Base-by-base conservation (phyloP, 2,888 invertebrate genomes). In the Seira musarum region DNA sequence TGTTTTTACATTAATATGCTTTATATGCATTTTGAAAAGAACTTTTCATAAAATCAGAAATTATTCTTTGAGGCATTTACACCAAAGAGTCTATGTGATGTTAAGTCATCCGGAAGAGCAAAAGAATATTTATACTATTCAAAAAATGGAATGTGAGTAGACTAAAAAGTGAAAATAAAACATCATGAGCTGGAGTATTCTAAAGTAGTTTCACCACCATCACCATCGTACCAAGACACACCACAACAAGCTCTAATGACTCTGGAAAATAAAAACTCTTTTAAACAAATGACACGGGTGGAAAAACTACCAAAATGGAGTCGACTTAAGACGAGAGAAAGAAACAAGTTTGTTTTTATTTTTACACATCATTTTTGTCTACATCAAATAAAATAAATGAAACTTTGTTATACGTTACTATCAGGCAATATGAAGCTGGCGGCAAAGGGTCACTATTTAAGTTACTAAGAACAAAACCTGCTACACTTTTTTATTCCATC, bases 341-440 rank as follows among this genome's bases (percentile, higher is more conserved):
- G 21, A 65, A 63, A n/a, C 40, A 46, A 24, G 46, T 71, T 64
- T 76, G 22, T 30, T n/a, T 25, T 25, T 53, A 35, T 53, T 53
- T 69, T 5, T 53, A 19, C 21, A 10, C 61, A 19, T 13, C 40
- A 22, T 35, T 19, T 60, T 60, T 65, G 21, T 21, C 71, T 24
- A 70, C 74, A 80, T 74, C 80, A 75, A 80, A 75, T 75, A 75
- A 80, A 75, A 70, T 71, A 25, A 64, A 75, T 66, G 75, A 80
- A 80, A 80, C 61, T 80, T 69, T 61, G 75, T 75, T 71, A 80
- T 75, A 74, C 65, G 69, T 74, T 80, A 74, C 69, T 74, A 74
- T 80, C 74, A 74, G 65, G 80, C 70, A 80, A 70, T 69, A 74
- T 53, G 49, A 49, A 49, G n/a, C n/a, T n/a, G n/a, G n/a, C n/a